These are phyloP conservation scores for Mamestra brassicae DNA, from an alignment of 2,888 invertebrate genomes.

Conservation along the genomic window DNA sequence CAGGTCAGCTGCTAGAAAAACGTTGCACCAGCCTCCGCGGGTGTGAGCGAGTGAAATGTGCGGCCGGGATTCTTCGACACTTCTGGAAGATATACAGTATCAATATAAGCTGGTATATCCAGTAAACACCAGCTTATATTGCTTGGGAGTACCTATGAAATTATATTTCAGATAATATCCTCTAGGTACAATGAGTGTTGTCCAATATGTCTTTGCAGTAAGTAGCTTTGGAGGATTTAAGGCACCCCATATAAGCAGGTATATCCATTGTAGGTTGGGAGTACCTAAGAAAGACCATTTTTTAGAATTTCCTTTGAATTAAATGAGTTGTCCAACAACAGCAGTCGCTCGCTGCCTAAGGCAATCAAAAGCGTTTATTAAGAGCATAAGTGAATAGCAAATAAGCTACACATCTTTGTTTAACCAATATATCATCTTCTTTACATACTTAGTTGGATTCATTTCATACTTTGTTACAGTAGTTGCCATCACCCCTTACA, in stretches of 20 bases:
- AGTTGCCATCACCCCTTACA: no score
- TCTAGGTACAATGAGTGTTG: no score
- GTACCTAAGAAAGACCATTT: neutral
- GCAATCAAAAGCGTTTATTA: no score
- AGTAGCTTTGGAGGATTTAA: no score
- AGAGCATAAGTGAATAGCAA: neutral
- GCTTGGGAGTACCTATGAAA: neutral
- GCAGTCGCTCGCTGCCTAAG: neutral
- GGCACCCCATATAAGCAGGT: neutral
- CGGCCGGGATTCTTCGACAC: conserved; percentile 28
- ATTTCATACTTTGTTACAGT: no score
- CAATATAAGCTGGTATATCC: neutral
- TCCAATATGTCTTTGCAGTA: no score
- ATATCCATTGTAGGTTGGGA: neutral
- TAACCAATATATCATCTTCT: no score
- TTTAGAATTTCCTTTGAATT: neutral
- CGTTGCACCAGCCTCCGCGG: conserved; percentile 53
- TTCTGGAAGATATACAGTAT: conserved; percentile 25
- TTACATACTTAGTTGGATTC: no score
- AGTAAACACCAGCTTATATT: neutral
- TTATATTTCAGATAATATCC: no score
- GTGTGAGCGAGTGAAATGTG: conserved; percentile 54
- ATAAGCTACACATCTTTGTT: neutral
- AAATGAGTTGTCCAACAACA: neutral
- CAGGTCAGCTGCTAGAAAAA: conserved; percentile 88